Percentiles rank a stretch among this genome's conserved stretches.
These are phyloP conservation scores for Martes martes DNA, from an alignment of 2,113 vertebrate species.

Conservation along the genomic window DNA sequence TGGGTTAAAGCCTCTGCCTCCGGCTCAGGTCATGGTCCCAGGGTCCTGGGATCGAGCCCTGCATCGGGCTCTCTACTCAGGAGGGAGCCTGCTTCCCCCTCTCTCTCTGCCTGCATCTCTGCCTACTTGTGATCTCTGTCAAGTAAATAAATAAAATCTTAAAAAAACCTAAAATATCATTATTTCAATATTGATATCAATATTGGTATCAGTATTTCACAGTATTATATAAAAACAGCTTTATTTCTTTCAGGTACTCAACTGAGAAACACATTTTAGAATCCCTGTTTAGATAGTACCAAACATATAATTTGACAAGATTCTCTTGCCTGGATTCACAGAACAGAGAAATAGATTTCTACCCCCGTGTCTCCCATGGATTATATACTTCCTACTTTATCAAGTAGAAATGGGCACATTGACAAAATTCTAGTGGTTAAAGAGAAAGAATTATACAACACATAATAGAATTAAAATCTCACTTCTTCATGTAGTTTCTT, in stretches of 20 bases:
- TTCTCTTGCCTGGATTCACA: constrained; percentile 29
- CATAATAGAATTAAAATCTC: constrained; percentile 22
- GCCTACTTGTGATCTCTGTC: too few relatives aligned
- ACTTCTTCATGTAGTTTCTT: constrained; percentile 91
- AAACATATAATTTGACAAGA: neutral
- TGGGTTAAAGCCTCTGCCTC: too few relatives aligned
- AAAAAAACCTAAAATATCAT: too few relatives aligned
- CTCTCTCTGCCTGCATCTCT: too few relatives aligned
- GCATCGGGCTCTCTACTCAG: too few relatives aligned
- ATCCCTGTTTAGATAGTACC: neutral
- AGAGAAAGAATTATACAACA: neutral
- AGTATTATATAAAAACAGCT: neutral
- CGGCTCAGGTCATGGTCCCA: too few relatives aligned
- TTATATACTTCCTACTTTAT: neutral
- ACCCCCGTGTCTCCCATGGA: neutral
- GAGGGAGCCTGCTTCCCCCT: too few relatives aligned
- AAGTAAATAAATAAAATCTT: too few relatives aligned
- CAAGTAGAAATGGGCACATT: neutral
- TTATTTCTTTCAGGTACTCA: constrained; percentile 19
- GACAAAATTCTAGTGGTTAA: neutral
- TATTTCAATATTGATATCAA: neutral
- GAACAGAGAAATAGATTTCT: constrained; percentile 11
- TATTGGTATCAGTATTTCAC: neutral
- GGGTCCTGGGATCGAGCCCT: too few relatives aligned
- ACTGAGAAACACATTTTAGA: constrained; percentile 16